Percentiles rank a stretch among this genome's conserved stretches.
These are phyloP conservation scores for Porites cylindrica DNA, from an alignment of 92 coral and sea anemone species.

Conservation along the genomic window DNA sequence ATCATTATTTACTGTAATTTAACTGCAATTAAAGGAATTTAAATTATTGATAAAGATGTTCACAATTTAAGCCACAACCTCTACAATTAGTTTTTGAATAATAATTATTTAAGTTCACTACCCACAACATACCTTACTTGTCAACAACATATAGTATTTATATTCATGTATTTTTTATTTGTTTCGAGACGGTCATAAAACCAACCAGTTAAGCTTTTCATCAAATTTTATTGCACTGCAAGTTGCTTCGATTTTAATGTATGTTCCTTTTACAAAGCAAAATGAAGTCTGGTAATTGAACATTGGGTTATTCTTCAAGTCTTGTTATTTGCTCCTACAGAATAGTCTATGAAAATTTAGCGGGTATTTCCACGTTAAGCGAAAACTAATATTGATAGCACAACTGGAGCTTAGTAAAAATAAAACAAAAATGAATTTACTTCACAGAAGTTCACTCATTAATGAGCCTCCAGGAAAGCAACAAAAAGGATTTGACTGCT, in stretches of 20 bases:
- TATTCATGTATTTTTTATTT: too few species aligned
- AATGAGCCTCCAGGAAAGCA: not conserved
- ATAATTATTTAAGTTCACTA: too few species aligned
- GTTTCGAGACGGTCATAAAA: not conserved
- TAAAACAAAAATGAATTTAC: not conserved
- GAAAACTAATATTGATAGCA: too few species aligned
- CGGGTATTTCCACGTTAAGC: too few species aligned
- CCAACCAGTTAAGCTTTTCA: not conserved
- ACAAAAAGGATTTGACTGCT: not conserved
- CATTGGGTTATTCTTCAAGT: not conserved
- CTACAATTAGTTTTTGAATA: too few species aligned
- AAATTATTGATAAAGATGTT: too few species aligned
- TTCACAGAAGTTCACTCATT: not conserved
- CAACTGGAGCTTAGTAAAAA: too few species aligned
- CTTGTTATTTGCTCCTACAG: not conserved
- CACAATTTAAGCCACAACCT: too few species aligned
- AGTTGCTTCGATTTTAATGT: not conserved
- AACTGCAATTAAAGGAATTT: too few species aligned
- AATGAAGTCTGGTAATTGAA: not conserved
- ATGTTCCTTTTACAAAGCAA: not conserved
- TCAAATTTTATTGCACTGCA: constrained; percentile 8
- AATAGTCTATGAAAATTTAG: not conserved
- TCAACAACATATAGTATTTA: not conserved
- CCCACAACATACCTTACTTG: not conserved
- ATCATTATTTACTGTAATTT: too few species aligned